These are phyloP conservation scores for Penaeus chinensis DNA, from an alignment of 1,140 invertebrate genomes.

Conservation along the genomic window DNA sequence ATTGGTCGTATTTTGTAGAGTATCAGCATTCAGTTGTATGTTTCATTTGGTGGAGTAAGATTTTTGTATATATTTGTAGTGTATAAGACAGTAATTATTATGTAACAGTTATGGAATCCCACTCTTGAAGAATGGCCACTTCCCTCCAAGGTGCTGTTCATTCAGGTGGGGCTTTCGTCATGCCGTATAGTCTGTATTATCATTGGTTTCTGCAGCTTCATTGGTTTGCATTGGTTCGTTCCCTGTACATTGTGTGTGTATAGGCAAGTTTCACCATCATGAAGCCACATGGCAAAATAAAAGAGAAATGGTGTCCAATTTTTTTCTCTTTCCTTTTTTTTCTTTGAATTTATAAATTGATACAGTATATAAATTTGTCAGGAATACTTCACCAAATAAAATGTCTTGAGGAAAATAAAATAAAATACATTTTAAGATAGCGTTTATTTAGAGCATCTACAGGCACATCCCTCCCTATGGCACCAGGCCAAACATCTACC, in stretches of 20 bases:
- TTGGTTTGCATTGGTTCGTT: conserved; percentile 61
- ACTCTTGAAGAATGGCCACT: conserved; percentile 49
- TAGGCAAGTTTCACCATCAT: conserved; percentile 62
- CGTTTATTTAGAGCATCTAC: conserved; percentile 61
- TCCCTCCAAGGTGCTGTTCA: conserved; percentile 40
- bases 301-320: conserved; percentile 49
- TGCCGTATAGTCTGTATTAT: conserved; percentile 59
- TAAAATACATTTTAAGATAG: too few relatives aligned
- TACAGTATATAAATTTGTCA: too few relatives aligned
- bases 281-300: conserved; percentile 59
- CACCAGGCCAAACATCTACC: conserved; percentile 57
- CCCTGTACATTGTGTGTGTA: conserved; percentile 63
- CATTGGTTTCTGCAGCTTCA: conserved; percentile 60
- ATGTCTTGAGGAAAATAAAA: too few relatives aligned
- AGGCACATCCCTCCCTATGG: conserved; percentile 60
- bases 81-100: conserved; percentile 61
- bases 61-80: conserved; percentile 63
- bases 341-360: too few relatives aligned
- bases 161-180: conserved; percentile 54
- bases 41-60: conserved; percentile 59
- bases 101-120: conserved; percentile 60
- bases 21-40: conserved; percentile 61
- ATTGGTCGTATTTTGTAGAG: conserved; percentile 60
- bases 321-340: too few relatives aligned
- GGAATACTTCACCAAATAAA: too few relatives aligned